Evolutionary conservation across 1,140 invertebrate species (phyloP).

Genomic region (Drosophila lowei): DNA sequence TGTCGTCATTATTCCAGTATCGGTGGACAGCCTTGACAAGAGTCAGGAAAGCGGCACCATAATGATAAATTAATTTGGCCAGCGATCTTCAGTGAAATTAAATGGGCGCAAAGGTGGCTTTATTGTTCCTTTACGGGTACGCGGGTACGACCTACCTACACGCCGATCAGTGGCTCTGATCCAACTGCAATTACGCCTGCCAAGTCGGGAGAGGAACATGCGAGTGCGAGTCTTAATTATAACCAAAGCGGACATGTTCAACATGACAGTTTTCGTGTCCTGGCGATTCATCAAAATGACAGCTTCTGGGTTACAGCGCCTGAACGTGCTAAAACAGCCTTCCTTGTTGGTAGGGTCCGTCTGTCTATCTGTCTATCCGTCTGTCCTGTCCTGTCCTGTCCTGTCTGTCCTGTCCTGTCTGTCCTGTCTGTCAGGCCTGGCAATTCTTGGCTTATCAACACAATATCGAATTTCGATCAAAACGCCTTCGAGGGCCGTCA

Average conservation of each 20-base stretch:
- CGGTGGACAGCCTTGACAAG: slow-evolving; percentile 19
- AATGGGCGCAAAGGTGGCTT: too few species aligned
- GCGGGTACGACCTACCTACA: neutral
- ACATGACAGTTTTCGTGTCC: slow-evolving; percentile 77
- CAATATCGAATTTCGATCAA: slow-evolving; percentile 83
- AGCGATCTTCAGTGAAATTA: slow-evolving; percentile 51
- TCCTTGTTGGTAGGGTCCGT: slow-evolving; percentile 32
- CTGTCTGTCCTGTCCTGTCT: neutral
- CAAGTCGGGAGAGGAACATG: slow-evolving; percentile 5
- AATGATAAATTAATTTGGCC: slow-evolving; percentile 69
- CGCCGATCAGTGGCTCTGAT: slow-evolving; percentile 29
- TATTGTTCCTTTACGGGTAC: too few species aligned
- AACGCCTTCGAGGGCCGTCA: slow-evolving; percentile 65
- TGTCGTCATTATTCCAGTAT: slow-evolving; percentile 14
- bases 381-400: slow-evolving; percentile 7
- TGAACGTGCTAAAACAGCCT: slow-evolving; percentile 36
- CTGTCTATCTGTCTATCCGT: neutral
- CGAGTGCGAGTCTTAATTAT: slow-evolving; percentile 59
- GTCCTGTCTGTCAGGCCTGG: slow-evolving; percentile 22
- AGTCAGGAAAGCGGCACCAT: slow-evolving; percentile 16
- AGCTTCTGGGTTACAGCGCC: slow-evolving; percentile 55
- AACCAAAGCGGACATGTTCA: slow-evolving; percentile 75
- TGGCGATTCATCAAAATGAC: slow-evolving; percentile 78
- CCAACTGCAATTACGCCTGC: slow-evolving; percentile 33
- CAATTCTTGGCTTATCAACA: slow-evolving; percentile 68